Evolutionary conservation across 1,140 invertebrate species (phyloP), one percentile per base, ranked within the genome.

Genomic region (Diprion similis): DNA sequence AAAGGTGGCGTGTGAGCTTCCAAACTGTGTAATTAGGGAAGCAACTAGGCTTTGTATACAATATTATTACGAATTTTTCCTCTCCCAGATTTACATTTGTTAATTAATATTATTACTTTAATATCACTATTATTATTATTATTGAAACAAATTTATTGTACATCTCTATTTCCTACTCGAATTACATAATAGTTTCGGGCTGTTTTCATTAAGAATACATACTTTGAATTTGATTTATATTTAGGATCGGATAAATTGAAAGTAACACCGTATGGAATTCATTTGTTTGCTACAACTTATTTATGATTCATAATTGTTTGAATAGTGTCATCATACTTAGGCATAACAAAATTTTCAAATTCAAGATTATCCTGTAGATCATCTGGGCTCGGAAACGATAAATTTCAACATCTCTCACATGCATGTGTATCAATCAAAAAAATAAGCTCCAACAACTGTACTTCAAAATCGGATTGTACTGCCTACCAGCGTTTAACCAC

Each of bases 211-310:
- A 73, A 46, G 24, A 46, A 7, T 18, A 37, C 24, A 37, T 37
- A 37, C 2, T 37, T 37, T 37, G 24, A 37, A 37, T 6, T 37
- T 37, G 24, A 37, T 37, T 37, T 37, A 6, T 37, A 37, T 37
- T 37, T 6, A 37, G 24, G 18, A 72, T 68, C 68, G 64, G 69
- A 68, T 24, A 3, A 69, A 70, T 46, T 37, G 70, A 64, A 70
- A 13, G 76, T 77, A 71, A 78, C 75, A 71, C 76, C 66, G 77
- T 78, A 76, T 71, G 67, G 71, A 76, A 78, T 70, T 77, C 74
- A 68, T 66, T 74, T 45, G n/a, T 65, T 72, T 68, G 75, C 72
- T 66, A 17, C 73, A 69, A 67, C 69, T 64, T 65, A 66, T 46
- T 65, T 68, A 68, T 65, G 70, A 48, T 46, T 48, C 46, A 11